Base-by-base conservation (phyloP, 64 coral and sea anemone genomes). In the Stylophora pistillata region DNA sequence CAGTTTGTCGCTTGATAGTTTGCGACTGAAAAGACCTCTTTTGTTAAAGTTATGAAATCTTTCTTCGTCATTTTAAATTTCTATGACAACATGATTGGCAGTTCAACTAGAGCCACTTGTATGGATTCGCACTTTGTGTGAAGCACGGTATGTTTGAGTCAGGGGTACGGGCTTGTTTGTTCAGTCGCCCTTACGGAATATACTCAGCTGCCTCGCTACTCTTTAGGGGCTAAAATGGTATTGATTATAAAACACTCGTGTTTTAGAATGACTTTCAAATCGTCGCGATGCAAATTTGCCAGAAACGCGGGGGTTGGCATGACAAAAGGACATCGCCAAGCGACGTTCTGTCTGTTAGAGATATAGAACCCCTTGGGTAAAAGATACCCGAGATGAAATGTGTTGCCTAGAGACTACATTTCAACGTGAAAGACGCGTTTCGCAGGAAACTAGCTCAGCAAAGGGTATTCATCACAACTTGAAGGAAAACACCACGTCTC, bases 21-120 rank as follows among this genome's bases (percentile, higher is more conserved):
- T 47, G 37, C 37, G 37, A 47, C 37, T 47, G 7, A 47, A 47
- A 47, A 47, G 37, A 47, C 7, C 37, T 27, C 25, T 27, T 68
- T 28, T 1, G 0, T 10, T 25, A n/a, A n/a, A 68, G 25, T 11
- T 68, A 26, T 28, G 21, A 68, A 68, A 28, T 68, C n/a, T 9
- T 66, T 23, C 25, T 68, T 68, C 7, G 25, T 68, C 64, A 15
- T 52, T 23, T 31, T 14, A n/a, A 59, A 9, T 70, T 37, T 62
- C 80, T 21, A 84, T 84, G 37, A 53, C 61, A 26, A 84, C 80
- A 10, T 69, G 80, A 84, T 70, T 84, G 80, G 69, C 80, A 84
- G 32, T 20, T 41, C 18, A 47, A 47, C 37, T 3, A 6, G 29
- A 29, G 65, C 16, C 16, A 62, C 69, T 84, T 68, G 60, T n/a